Base-by-base conservation (phyloP, 2,113 vertebrate species). In the Toxostoma redivivum region DNA sequence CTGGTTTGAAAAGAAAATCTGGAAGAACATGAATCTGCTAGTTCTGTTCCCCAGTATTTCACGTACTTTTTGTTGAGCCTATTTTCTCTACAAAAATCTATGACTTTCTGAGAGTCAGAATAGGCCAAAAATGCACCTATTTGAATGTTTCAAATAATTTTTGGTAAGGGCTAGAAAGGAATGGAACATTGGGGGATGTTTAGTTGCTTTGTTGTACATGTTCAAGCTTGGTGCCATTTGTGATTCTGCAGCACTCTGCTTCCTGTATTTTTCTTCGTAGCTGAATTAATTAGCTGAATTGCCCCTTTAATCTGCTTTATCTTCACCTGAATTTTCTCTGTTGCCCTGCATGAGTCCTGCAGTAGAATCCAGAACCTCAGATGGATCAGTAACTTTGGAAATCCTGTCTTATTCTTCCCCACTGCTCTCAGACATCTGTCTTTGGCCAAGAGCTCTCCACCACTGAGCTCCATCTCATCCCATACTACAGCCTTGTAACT, bases 161-260 rank as follows among this genome's bases (percentile, higher is more conserved):
- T 35, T 66, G 25, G 33, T 45, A 10, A 31, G 40, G 21, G 10
- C 12, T 66, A 45, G 27, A 66, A 15, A 45, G 33, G 50, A 66
- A 24, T 12, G 7, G 40, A 80, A 25, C 2, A 19, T 2, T 1
- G 40, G 1, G 7, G 5, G 2, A 10, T 31, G 4, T 31, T 62
- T 38, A 7, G 18, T 51, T 88, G 21, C 33, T 64, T 64, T 72
- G 12, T 21, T 45, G 23, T 12, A 11, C 17, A 5, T 51, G 10
- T 27, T 72, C 74, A 72, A 25, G 33, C 21, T 47, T 25, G 13
- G 10, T 50, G 25, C 8, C 24, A 47, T 24, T 9, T 72, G 7
- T 31, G 40, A n/a, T 44, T 30, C 22, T 28, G 35, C 25, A 21
- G 10, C 6, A 22, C 20, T 40, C 37, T 37, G 8, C 17, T 4